Base-by-base conservation (phyloP, 1,140 invertebrate species). In the Euwallacea similis region DNA sequence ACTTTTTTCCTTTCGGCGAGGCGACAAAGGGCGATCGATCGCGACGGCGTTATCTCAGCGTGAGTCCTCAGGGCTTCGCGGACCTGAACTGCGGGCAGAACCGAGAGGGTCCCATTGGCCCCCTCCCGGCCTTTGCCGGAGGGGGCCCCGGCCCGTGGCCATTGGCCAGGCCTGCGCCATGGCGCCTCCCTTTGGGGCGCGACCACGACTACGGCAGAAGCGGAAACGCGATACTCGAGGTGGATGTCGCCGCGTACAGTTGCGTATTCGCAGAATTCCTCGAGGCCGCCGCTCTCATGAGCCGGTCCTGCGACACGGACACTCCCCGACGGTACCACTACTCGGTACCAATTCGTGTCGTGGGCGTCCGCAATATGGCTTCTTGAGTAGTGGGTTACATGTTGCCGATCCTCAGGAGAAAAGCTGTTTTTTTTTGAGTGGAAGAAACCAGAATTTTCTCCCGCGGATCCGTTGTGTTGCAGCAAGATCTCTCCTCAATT, bases 301-400 rank as follows among this genome's bases (percentile, higher is more conserved):
- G 21, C 21, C 21, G 21, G 21, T 33, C 21, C 21, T 33, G 21
- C 21, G 21, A 33, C 21, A 33, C 13, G 46, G 46, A 11, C 46
- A 50, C 46, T 50, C 46, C 46, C 46, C 46, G 46, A 13, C 13
- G 46, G 46, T 50, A 50, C 46, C 46, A 50, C 46, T 50, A 50
- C 46, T 50, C 53, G 65, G 58, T 69, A 69, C 66, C 58, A 58
- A 33, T 33, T 33, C 21, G 21, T 77, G 74, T 79, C 78, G 77
- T 79, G 74, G 78, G 79, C 78, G 78, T 73, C 44, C 78, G 77
- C 76, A 81, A 80, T 75, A 81, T 81, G 80, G 80, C 80, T 81
- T 81, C 80, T 80, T 80, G 78, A 81, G 80, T 81, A 81, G 80
- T 79, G 77, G 21, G 21, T 33, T 80, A 79, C 75, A 81, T 81